Evolutionary conservation across 2,888 invertebrate genomes (phyloP), one percentile per base, ranked within the genome.

Genomic region (Lomographa bimaculata): DNA sequence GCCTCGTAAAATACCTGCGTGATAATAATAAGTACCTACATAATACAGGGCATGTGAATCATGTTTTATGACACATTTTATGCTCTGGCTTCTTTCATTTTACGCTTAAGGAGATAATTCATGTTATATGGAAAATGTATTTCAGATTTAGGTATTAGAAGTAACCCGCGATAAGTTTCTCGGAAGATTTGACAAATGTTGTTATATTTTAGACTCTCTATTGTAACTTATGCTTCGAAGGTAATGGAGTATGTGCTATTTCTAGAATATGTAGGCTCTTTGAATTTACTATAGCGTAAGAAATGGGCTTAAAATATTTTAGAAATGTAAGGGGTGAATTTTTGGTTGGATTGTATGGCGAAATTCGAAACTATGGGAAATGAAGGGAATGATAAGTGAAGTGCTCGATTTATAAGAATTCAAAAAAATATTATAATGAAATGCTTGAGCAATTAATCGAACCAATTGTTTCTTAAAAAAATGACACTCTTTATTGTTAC

Each of bases 21-120:
- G 60, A 45, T 54, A 46, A 50, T 69, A 69, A 69, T 67, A 71
- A 63, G 69, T 60, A 64, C 54, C 57, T 58, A 62, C 64, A 64
- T 66, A 67, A 70, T 66, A 68, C 45, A 43, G 20, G 43, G 39
- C 64, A 65, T 71, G 70, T 70, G 67, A 79, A 71, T 70, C 72
- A 65, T 70, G 65, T 71, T 76, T 78, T 77, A 77, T 60, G 72
- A 65, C 60, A 57, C 62, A 69, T 71, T 74, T 76, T 71, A 76
- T 64, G 63, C 52, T 60, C 57, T 56, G 51, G 66, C 63, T 62
- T 67, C 68, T 68, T 71, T 69, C 65, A 66, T 63, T 70, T 72
- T 64, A 70, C 60, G 67, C 57, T 68, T 58, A 57, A 58, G 58
- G 43, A 60, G 56, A 66, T 71, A 65, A 64, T 66, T 69, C 63